Conservation (phyloP, 2,797 vertebrate species). For the Crocidura indochinensis region DNA sequence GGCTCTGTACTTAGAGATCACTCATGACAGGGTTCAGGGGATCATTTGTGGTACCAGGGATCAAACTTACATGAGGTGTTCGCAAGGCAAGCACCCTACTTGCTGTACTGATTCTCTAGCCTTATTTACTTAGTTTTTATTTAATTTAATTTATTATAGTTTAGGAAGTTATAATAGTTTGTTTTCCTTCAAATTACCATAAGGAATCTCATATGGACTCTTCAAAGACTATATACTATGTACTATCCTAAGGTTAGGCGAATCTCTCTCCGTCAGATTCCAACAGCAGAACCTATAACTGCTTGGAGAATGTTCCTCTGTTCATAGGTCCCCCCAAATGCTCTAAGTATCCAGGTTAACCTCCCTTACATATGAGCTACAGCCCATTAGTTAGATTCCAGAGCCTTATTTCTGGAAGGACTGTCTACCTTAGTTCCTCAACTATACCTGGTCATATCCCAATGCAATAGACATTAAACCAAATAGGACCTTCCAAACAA, state of each 20-base stretch:
- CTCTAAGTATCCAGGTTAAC: background rate
- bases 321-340: background rate
- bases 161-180: background rate
- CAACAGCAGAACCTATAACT: background rate
- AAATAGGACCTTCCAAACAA: background rate
- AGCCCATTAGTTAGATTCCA: too few relatives aligned
- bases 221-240: background rate
- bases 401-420: background rate
- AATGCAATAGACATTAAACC: constrained; percentile 2
- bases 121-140: too few relatives aligned
- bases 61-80: too few relatives aligned
- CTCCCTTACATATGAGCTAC: too few relatives aligned
- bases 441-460: background rate
- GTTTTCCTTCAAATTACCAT: constrained; percentile 3
- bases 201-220: constrained; percentile 1
- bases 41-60: too few relatives aligned
- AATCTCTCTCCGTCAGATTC: background rate
- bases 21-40: too few relatives aligned
- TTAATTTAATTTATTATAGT: too few relatives aligned
- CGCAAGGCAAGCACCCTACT: too few relatives aligned
- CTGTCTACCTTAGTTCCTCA: background rate
- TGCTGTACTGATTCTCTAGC: too few relatives aligned
- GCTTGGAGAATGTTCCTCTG: background rate
- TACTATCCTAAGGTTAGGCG: constrained; percentile 1
- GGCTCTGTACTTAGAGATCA: too few relatives aligned